A percentile compares a stretch with the other conserved stretches of the same genome.
Evolutionary conservation across 2,888 invertebrate genomes (phyloP).

Genomic region (Perithous albicinctus): DNA sequence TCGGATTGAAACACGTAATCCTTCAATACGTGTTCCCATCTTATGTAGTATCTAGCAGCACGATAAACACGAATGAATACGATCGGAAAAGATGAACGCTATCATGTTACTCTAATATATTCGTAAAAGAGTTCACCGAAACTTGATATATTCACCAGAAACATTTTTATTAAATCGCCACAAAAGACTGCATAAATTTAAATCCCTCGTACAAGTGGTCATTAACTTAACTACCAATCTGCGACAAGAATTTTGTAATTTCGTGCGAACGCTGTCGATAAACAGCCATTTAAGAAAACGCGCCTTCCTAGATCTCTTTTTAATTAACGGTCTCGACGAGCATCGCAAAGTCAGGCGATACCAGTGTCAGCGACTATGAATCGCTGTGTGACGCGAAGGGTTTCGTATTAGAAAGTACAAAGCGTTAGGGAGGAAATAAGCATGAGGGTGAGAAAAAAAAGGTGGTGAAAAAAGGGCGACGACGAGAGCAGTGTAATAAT

Average conservation of each 20-base stretch:
- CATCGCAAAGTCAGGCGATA: conserved; percentile 42
- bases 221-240: conserved; percentile 29
- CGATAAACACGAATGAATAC: too few relatives aligned
- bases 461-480: conserved; percentile 58
- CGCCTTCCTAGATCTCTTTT: conserved; percentile 56
- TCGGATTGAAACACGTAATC: too few relatives aligned
- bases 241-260: conserved; percentile 41
- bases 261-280: conserved; percentile 26
- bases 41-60: too few relatives aligned
- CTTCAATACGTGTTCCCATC: too few relatives aligned
- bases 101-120: too few relatives aligned
- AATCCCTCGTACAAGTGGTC: conserved; percentile 23
- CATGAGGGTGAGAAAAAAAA: conserved; percentile 33
- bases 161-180: neutral
- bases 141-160: too few relatives aligned
- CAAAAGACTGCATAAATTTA: neutral
- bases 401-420: conserved; percentile 17
- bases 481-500: conserved; percentile 50
- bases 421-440: conserved; percentile 10
- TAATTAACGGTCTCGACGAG: conserved; percentile 62
- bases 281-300: conserved; percentile 41
- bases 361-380: conserved; percentile 29
- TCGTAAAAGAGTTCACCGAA: too few relatives aligned
- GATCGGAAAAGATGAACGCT: too few relatives aligned
- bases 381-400: conserved; percentile 11